Base-by-base conservation (phyloP, 2,888 invertebrate genomes). In the Apodemia mormo region DNA sequence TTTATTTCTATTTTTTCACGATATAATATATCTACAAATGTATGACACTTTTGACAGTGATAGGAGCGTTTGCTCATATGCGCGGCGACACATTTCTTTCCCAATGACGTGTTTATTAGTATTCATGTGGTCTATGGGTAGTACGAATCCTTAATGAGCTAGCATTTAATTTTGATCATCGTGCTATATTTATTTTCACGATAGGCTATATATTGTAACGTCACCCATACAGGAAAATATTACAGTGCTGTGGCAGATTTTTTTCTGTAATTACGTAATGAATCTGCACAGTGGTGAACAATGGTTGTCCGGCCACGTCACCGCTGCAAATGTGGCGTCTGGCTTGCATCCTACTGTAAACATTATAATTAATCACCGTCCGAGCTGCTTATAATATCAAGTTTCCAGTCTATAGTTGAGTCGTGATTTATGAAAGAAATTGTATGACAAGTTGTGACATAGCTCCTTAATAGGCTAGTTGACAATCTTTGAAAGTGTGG, bases 281-380 rank as follows among this genome's bases (percentile, higher is more conserved):
- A 75, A 76, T 74, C 73, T 72, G 71, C 69, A 75, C 74, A 76
- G 73, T 74, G 70, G 71, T 71, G 77, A 79, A 88, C 87, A 88
- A 88, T 87, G 83, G 79, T 78, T 81, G 83, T 84, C 85, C 86
- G 86, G 87, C 84, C 86, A 85, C 88, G 87, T 88, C 85, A 85
- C 79, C 72, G 64, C 70, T 70, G 74, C 76, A 78, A 79, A 78
- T 80, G 81, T 78, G 80, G 76, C 81, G 89, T 90, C 90, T 89
- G 87, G 83, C 72, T 79, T 79, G 82, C 86, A 89, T 90, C 89
- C 88, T 89, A 79, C 80, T 78, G 73, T 77, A 76, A 78, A 80
- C 77, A 80, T 75, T 76, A 83, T 85, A 86, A 84, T 84, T 84
- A 81, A 82, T 79, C 76, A 76, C 71, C 70, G 66, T 69, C 69